Percentiles rank a stretch among this genome's conserved stretches.
Conservation (phyloP, 2,888 invertebrate genomes). For the Isotomurus palustris region DNA sequence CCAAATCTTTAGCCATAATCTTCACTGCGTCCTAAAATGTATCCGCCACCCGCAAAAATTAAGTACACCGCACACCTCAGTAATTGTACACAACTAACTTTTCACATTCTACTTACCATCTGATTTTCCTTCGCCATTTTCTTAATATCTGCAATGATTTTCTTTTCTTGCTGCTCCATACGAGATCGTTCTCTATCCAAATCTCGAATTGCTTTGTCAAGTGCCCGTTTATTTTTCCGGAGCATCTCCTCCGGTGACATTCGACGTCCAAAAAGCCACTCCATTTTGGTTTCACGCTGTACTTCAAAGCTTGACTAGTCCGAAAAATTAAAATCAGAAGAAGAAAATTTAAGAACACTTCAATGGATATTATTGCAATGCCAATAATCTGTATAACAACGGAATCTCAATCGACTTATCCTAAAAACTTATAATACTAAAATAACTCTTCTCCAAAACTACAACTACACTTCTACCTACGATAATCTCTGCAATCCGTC, state of each 20-base stretch:
- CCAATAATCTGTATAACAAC: too few species aligned
- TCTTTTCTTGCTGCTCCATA: slow-evolving; percentile 99
- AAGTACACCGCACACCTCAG: neutral
- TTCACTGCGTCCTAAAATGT: slow-evolving; percentile 88
- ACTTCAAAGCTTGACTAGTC: too few species aligned
- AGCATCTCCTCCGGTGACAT: slow-evolving; percentile 97
- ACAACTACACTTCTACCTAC: too few species aligned
- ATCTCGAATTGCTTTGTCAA: slow-evolving; percentile 97
- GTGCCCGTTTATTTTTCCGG: slow-evolving; percentile 93
- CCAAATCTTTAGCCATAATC: slow-evolving; percentile 98
- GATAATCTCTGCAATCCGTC: too few species aligned
- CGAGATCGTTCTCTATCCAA: slow-evolving; percentile 86
- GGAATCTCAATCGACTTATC: too few species aligned
- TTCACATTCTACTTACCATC: slow-evolving; percentile 64
- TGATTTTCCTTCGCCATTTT: slow-evolving; percentile 98
- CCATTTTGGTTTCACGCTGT: too few species aligned
- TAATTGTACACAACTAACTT: too few species aligned
- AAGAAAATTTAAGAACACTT: too few species aligned
- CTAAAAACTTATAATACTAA: too few species aligned
- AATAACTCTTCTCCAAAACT: too few species aligned
- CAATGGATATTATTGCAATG: too few species aligned
- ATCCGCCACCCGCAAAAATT: neutral
- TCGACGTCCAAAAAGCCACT: slow-evolving; percentile 94
- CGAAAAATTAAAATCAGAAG: too few species aligned
- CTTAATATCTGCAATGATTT: slow-evolving; percentile 95